Base-by-base conservation (phyloP, 2,888 invertebrate genomes). In the Drosophila barbarae region DNA sequence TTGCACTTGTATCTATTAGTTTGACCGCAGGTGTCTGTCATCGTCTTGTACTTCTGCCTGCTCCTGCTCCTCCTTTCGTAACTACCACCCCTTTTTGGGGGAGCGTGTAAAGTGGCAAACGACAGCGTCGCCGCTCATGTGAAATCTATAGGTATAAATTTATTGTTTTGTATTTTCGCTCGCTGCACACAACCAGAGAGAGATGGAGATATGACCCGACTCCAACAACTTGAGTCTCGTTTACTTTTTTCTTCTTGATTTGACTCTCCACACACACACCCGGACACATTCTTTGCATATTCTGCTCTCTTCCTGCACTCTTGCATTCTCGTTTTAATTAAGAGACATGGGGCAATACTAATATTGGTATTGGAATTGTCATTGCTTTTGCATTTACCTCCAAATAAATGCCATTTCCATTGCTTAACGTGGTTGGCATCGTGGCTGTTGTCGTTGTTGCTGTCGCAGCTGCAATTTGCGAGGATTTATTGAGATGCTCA, bases 401-500 rank as follows among this genome's bases (percentile, higher is more conserved):
- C 72, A 84, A 82, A 76, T 77, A 86, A 84, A 85, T 81, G 73
- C 84, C 87, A 79, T 86, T 86, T 78, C 87, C 86, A 86, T 86
- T 86, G 84, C 80, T 86, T 70, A 85, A 67, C 21, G 54, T 21
- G n/a, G 66, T 21, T 55, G 68, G 57, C 64, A 77, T 46, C 51
- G 74, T 49, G 35, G 63, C 44, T 53, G 70, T 52, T 55, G 71
- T 53, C 44, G 76, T 58, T 38, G 84, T 63, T 54, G 77, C 71
- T 51, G 81, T 57, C 44, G 85, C 61, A 46, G 74, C 55, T 35
- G 74, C 72, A 50, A 76, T 74, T 51, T 78, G 74, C 70, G 86
- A 72, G 71, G 87, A 85, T 84, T 86, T 87, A 76, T 87, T 87
- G 66, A 87, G 84, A 77, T 87, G 87, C 74, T 87, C 87, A 72